Evolutionary conservation across 2,888 invertebrate species (phyloP).

Genomic region (Dynastes maya): DNA sequence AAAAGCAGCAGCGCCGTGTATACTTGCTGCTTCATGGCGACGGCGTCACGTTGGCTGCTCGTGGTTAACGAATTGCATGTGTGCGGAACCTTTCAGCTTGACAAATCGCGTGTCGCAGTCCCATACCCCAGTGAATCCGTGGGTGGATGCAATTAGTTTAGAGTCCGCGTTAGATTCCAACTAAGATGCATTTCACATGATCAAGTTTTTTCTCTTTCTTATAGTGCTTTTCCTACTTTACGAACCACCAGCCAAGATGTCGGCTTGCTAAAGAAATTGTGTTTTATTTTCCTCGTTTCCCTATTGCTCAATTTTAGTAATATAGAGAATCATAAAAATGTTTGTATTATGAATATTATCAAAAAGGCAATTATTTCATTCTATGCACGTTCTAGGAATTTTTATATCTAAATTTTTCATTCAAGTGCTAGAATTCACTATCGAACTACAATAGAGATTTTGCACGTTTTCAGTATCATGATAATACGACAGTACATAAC

Average conservation of each 20-base stretch:
- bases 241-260: not conserved
- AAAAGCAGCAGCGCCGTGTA: constrained; percentile 64
- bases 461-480: too few relatives aligned
- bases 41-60: constrained; percentile 70
- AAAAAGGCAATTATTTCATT: too few relatives aligned
- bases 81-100: constrained; percentile 71
- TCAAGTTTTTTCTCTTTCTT: constrained; percentile 33
- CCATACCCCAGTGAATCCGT: constrained; percentile 59
- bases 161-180: constrained; percentile 53
- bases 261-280: not conserved
- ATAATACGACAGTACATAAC: too few relatives aligned
- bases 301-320: too few relatives aligned
- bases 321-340: too few relatives aligned
- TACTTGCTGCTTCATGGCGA: constrained; percentile 61
- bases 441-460: too few relatives aligned
- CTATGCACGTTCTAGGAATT: too few relatives aligned
- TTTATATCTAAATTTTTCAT: too few relatives aligned
- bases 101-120: constrained; percentile 68
- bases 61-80: constrained; percentile 70
- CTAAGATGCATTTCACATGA: constrained; percentile 50
- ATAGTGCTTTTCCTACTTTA: not conserved
- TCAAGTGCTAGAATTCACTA: too few relatives aligned
- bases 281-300: too few relatives aligned
- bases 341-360: too few relatives aligned
- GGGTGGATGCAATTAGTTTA: constrained; percentile 66